Conservation (phyloP, 2,888 invertebrate genomes). For the Patella depressa region DNA sequence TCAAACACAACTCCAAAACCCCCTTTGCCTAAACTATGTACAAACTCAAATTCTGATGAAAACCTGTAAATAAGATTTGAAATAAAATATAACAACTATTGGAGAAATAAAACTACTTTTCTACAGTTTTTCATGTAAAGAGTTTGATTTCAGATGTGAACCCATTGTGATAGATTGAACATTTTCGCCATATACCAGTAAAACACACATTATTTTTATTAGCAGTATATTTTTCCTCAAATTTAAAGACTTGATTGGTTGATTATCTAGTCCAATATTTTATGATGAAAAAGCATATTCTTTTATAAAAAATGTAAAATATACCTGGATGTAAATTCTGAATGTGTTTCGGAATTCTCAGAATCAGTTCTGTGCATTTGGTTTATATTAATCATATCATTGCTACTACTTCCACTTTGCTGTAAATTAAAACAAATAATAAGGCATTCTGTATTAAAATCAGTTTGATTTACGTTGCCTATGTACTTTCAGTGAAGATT, state of each 20-base stretch:
- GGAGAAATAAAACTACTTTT: neutral
- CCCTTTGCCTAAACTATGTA: slow-evolving; percentile 75
- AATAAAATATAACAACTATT: too few relatives aligned
- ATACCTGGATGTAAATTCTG: neutral
- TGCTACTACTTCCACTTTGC: neutral
- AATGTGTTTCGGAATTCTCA: neutral
- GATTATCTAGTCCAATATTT: too few relatives aligned
- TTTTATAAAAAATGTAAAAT: too few relatives aligned
- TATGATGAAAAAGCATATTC: too few relatives aligned
- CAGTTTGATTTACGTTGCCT: too few relatives aligned
- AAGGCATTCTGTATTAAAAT: too few relatives aligned
- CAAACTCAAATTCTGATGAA: slow-evolving; percentile 81
- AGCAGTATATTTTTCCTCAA: too few relatives aligned
- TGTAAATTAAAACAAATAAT: too few relatives aligned
- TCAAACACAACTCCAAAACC: slow-evolving; percentile 98
- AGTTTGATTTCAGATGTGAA: neutral
- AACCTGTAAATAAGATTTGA: slow-evolving; percentile 75
- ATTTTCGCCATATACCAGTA: too few relatives aligned
- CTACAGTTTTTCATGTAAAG: neutral
- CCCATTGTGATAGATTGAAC: neutral
- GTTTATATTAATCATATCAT: neutral
- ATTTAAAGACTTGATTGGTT: too few relatives aligned
- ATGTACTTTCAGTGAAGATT: too few relatives aligned
- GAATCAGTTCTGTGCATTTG: neutral
- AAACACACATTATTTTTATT: too few relatives aligned